These are phyloP conservation scores for Lordiphosa andalusiaca DNA, from an alignment of 2,888 invertebrate species.

Conservation along the genomic window DNA sequence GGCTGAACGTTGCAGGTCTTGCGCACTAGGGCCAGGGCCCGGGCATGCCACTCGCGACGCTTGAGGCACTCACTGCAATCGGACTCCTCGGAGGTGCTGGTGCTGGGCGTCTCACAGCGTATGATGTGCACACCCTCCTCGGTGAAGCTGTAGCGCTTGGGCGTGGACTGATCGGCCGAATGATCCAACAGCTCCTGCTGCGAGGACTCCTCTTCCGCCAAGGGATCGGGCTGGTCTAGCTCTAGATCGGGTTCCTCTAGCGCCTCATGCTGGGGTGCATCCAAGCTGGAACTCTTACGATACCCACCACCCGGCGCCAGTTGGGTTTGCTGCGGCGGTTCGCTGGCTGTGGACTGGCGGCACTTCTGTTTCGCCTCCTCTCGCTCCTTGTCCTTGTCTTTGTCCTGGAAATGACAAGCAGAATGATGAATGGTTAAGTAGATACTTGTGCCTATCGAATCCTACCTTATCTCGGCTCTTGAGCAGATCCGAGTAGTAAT, in stretches of 20 bases:
- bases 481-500: constrained; percentile 90
- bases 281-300: constrained; percentile 87
- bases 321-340: constrained; percentile 80
- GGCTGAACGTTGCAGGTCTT: constrained; percentile 80
- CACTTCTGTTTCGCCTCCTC: constrained; percentile 75
- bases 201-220: constrained; percentile 8
- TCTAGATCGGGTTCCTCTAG: constrained; percentile 30
- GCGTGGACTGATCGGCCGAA: constrained; percentile 64
- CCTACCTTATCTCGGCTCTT: constrained; percentile 77
- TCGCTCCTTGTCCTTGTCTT: constrained; percentile 43
- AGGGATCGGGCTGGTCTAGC: constrained; percentile 10
- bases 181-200: not conserved
- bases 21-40: constrained; percentile 79
- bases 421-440: not conserved
- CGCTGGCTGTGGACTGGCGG: constrained; percentile 81
- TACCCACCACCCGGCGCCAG: constrained; percentile 81
- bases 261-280: constrained; percentile 82
- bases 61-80: constrained; percentile 81
- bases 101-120: constrained; percentile 80
- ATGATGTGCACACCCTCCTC: constrained; percentile 84
- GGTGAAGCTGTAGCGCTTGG: constrained; percentile 86
- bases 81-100: constrained; percentile 80
- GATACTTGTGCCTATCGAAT: not conserved
- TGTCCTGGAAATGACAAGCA: too few relatives aligned
- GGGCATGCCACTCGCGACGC: constrained; percentile 80